Conservation (phyloP, 1,140 invertebrate species). For the Panonychus citri region DNA sequence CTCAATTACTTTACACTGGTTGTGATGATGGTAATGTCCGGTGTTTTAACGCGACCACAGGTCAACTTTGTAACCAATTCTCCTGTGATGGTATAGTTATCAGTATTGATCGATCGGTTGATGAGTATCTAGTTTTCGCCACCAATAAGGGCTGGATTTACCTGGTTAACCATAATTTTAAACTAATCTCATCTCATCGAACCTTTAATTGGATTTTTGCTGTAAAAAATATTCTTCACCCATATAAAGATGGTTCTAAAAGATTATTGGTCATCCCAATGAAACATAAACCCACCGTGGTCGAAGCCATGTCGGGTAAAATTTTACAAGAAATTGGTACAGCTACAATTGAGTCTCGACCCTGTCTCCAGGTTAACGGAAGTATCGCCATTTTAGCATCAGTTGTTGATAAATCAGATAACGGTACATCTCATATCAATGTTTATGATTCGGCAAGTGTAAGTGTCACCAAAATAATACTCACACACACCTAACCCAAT, state of each 20-base stretch:
- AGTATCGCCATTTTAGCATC: background rate
- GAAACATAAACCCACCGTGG: slow-evolving; percentile 3
- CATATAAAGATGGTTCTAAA: background rate
- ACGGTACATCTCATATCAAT: background rate
- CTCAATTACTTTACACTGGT: slow-evolving; percentile 1
- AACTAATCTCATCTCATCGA: background rate
- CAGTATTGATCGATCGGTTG: background rate
- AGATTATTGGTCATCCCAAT: background rate
- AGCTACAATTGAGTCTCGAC: background rate
- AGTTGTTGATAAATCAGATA: background rate
- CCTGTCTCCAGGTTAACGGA: slow-evolving; percentile 2
- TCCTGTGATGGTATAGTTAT: background rate
- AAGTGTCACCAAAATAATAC: background rate
- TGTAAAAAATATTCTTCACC: background rate
- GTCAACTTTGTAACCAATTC: background rate
- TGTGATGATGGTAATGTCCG: slow-evolving; percentile 2
- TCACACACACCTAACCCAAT: too few relatives aligned
- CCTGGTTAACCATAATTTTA: background rate
- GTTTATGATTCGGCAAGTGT: background rate
- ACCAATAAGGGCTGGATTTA: slow-evolving; percentile 6
- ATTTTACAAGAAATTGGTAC: slow-evolving; percentile 1
- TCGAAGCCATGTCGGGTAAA: background rate
- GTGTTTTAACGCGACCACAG: slow-evolving; percentile 1
- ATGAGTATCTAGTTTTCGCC: background rate
- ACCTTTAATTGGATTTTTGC: slow-evolving; percentile 5